Conservation (phyloP, 2,113 vertebrate species). For the Paradisaea rubra region DNA sequence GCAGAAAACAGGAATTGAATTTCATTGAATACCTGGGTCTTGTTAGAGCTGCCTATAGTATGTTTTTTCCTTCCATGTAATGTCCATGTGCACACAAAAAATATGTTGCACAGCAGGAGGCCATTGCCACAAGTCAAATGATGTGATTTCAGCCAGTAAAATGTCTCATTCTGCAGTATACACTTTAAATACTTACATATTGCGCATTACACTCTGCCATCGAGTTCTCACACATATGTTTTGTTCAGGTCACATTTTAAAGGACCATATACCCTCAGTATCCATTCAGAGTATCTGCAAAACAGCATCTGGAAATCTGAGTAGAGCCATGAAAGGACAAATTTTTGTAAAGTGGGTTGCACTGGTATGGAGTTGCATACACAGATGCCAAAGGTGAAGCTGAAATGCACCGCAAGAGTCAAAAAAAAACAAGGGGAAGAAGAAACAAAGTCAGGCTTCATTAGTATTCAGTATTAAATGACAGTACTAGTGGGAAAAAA, state of each 20-base stretch:
- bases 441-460: neutral
- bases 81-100: neutral
- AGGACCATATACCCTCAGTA: neutral
- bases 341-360: neutral
- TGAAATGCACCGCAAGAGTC: neutral
- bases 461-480: neutral
- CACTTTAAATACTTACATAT: neutral
- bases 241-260: neutral
- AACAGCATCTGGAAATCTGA: neutral
- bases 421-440: neutral
- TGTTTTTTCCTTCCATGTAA: conserved; percentile 3
- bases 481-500: neutral
- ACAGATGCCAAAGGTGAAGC: neutral
- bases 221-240: neutral
- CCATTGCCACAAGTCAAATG: conserved; percentile 14
- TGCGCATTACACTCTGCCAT: neutral
- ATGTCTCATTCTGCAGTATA: neutral
- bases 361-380: neutral
- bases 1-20: conserved; percentile 13
- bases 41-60: neutral
- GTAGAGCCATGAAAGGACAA: neutral
- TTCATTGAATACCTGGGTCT: conserved; percentile 50
- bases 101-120: neutral
- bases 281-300: neutral
- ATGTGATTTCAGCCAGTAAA: conserved; percentile 40